Evolutionary conservation across 2,113 vertebrate genomes (phyloP), one percentile per base, ranked within the genome.

Genomic region (Chaenogobius annularis): DNA sequence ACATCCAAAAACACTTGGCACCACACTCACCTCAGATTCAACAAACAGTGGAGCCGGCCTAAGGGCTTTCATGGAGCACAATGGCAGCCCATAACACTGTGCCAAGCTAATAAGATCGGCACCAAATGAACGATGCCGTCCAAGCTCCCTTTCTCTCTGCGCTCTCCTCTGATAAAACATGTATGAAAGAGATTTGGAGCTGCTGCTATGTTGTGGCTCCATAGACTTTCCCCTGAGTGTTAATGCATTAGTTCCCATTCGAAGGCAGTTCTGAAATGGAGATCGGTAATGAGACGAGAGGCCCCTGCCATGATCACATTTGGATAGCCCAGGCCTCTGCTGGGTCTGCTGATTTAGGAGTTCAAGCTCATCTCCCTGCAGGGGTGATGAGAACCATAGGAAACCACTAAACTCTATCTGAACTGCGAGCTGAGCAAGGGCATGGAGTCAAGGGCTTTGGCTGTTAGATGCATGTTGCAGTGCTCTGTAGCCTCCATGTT

Each of bases 191-290:
- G 61, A 81, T 87, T 88, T 79, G 80, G 79, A 87, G 83, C 79
- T 43, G 70, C 86, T 76, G 68, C 55, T 58, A 58, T 88, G 74
- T 64, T 77, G 83, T 63, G 66, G 75, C 73, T 90, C 86, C 85
- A 85, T 74, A 78, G 89, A 85, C 81, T 83, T 68, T 72, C 82
- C 80, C 80, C 77, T 55, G 70, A 85, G 82, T 70, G 72, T 83
- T 87, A 89, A 90, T 92, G 90, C 89, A 92, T 92, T 90, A 89
- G 88, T 90, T 92, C 87, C 89, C 88, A 91, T 89, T 89, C 89
- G 83, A 90, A 79, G 74, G 78, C 85, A 88, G 85, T 91, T 91
- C 89, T 90, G 86, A 91, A 91, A 91, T 91, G 85, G 87, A 93
- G 91, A 91, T 90, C 83, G 85, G 81, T 91, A 90, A 91, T 93